A percentile compares a stretch with the other conserved stretches of the same genome.
phyloP scores from a whole-genome alignment of 2,797 vertebrate genomes.

The Bradypodion pumilum region DNA sequence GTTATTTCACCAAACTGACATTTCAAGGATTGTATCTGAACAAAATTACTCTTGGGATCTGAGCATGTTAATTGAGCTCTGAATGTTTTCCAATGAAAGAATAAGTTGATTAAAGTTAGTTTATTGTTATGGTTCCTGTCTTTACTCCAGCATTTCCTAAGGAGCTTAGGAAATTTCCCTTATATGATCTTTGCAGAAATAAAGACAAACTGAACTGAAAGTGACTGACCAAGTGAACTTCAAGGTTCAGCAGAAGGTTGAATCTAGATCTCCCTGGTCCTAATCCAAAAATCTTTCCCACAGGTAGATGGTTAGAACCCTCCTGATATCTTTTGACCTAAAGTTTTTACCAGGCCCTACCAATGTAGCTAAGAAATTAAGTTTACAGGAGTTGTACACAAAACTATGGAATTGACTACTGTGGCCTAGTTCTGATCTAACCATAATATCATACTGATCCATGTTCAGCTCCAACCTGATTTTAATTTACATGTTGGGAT shows the following conservation, averaged over 20 bases:
- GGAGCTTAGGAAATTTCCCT: background rate
- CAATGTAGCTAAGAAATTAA: no score
- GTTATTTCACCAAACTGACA: background rate
- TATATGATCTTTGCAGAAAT: background rate
- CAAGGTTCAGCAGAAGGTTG: background rate
- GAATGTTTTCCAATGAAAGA: background rate
- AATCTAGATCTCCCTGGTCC: background rate
- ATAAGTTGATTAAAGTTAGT: background rate
- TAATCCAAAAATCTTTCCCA: background rate
- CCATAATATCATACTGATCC: background rate
- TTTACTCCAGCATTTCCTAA: background rate
- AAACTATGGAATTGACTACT: no score
- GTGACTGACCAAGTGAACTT: background rate
- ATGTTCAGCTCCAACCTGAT: background rate
- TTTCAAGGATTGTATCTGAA: background rate
- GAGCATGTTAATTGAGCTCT: background rate
- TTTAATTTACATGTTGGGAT: background rate
- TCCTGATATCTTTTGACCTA: no score
- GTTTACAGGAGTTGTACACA: background rate
- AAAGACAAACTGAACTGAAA: background rate
- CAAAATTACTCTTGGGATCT: background rate
- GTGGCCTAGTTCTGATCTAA: background rate
- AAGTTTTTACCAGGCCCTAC: no score
- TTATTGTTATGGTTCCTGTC: background rate
- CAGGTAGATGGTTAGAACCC: no score